A percentile compares a stretch with the other conserved stretches of the same genome.
Conservation (phyloP, 2,113 vertebrate species). For the Pipra filicauda region DNA sequence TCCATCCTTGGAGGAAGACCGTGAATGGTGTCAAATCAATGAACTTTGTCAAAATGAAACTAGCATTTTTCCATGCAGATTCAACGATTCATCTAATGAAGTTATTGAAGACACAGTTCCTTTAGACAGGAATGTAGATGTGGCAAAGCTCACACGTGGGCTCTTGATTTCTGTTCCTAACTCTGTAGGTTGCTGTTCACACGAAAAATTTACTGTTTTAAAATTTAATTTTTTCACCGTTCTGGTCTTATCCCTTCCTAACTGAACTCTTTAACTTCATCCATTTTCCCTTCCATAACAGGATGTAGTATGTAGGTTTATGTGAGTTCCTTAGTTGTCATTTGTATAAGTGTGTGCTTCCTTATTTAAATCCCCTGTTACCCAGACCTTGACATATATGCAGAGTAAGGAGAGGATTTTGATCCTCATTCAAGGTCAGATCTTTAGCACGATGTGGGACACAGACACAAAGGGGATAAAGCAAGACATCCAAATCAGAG, state of each 20-base stretch:
- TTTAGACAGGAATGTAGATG: not conserved
- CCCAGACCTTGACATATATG: not conserved
- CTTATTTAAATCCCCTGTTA: not conserved
- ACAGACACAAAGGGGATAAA: fast-evolving
- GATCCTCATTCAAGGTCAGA: not conserved
- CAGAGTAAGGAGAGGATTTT: not conserved
- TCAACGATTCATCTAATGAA: not conserved
- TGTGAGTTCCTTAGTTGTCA: not conserved
- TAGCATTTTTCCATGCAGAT: not conserved
- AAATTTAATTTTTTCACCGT: not conserved
- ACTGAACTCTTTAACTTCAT: not conserved
- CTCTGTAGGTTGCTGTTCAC: not conserved
- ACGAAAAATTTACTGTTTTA: not conserved
- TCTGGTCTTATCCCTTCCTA: not conserved
- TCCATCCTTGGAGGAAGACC: not conserved
- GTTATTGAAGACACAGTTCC: not conserved
- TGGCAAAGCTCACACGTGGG: not conserved
- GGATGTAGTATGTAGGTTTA: not conserved
- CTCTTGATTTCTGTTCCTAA: not conserved
- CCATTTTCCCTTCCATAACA: not conserved
- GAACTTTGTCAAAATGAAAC: not conserved
- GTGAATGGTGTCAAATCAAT: not conserved
- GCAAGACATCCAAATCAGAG: not conserved
- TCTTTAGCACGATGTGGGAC: not conserved
- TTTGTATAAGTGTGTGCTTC: not conserved